phyloP scores from a whole-genome alignment of 2,797 vertebrate species.

The Scolopax bukidnonensis region DNA sequence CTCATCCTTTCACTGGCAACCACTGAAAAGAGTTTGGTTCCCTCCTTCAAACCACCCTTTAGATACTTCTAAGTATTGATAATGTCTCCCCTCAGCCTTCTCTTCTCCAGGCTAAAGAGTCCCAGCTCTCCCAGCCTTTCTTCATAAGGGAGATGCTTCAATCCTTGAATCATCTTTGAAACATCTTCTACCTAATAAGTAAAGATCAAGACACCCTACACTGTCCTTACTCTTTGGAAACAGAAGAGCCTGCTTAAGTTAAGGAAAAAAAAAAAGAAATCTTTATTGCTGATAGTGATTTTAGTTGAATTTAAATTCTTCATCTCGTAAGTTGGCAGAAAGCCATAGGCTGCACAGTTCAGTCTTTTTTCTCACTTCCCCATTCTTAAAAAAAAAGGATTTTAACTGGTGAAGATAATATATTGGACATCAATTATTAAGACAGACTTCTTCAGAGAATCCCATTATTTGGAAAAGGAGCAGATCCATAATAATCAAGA shows the following conservation, averaged over 20 bases:
- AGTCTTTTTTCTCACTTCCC: background rate
- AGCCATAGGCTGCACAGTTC: background rate
- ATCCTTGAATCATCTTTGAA: no score
- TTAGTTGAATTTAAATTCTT: no score
- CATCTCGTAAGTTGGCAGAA: background rate
- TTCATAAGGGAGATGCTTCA: no score
- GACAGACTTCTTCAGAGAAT: background rate
- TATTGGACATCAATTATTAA: background rate
- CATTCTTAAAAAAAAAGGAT: background rate
- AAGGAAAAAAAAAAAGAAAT: background rate
- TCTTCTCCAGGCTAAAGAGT: no score
- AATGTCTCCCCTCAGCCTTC: no score
- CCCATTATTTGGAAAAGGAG: background rate
- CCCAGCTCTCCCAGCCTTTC: no score
- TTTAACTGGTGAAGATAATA: background rate
- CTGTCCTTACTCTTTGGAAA: background rate
- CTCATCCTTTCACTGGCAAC: no score
- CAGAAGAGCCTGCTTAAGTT: background rate
- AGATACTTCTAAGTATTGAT: no score
- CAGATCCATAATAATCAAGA: background rate
- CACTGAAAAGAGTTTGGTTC: no score
- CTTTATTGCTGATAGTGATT: background rate
- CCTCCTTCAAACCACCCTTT: no score
- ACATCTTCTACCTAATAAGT: accelerated
- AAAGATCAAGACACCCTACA: background rate